phyloP scores from a whole-genome alignment of 2,113 vertebrate species.

The Sminthopsis crassicaudata region DNA sequence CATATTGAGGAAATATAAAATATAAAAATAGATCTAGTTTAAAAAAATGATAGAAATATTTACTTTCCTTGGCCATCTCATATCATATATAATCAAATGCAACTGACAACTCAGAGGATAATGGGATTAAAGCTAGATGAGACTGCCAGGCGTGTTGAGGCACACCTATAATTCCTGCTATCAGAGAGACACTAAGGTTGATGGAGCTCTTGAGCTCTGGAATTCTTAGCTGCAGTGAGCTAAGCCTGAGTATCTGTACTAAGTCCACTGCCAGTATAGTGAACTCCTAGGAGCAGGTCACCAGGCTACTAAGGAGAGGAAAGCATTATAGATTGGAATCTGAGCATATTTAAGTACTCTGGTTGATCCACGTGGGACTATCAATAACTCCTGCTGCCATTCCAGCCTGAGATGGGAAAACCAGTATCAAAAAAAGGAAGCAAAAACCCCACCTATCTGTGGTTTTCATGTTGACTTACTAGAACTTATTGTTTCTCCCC shows the following conservation, averaged over 20 bases:
- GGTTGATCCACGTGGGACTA: neutral
- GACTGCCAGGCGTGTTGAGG: neutral
- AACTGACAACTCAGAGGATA: neutral
- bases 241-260: neutral
- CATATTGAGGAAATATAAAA: neutral
- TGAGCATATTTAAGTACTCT: neutral
- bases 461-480: neutral
- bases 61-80: neutral
- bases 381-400: neutral
- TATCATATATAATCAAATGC: neutral
- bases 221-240: neutral
- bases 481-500: slow-evolving; percentile 43
- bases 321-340: neutral
- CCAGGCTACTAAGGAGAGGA: neutral
- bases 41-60: neutral
- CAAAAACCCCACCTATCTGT: fast-evolving
- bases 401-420: neutral
- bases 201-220: neutral
- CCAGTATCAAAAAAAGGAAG: neutral
- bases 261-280: neutral
- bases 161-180: neutral
- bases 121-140: neutral
- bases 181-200: neutral
- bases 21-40: neutral
- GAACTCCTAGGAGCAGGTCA: neutral